Conservation (phyloP, 1,140 invertebrate genomes). For the Maniola jurtina region DNA sequence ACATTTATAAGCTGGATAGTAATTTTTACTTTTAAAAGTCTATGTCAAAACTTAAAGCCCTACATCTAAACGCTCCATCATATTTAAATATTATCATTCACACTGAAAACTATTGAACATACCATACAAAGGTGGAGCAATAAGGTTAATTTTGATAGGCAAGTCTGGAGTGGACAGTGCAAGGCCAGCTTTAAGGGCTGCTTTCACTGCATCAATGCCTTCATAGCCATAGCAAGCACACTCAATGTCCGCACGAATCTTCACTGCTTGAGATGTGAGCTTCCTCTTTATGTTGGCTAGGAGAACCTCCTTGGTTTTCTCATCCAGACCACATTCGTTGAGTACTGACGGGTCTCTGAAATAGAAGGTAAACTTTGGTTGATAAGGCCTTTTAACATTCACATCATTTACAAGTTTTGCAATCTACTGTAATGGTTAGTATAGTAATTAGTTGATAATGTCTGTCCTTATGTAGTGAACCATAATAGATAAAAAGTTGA, state of each 20-base stretch:
- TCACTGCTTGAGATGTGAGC: conserved; percentile 98
- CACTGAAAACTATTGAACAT: no score
- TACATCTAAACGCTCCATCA: no score
- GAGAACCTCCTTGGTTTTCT: conserved; percentile 94
- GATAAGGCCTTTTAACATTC: background rate
- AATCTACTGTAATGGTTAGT: no score
- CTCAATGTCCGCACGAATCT: conserved; percentile 98
- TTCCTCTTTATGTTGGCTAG: conserved; percentile 97
- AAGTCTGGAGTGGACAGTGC: conserved; percentile 94
- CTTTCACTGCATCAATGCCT: conserved; percentile 99
- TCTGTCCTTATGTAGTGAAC: no score
- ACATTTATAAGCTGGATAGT: no score
- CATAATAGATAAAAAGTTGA: no score
- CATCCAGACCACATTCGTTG: conserved; percentile 97
- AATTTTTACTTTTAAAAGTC: no score
- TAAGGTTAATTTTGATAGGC: conserved; percentile 99
- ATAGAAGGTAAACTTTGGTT: conserved; percentile 21
- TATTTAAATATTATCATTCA: no score
- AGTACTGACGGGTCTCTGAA: conserved; percentile 94
- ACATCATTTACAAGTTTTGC: no score
- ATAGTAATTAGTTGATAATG: no score
- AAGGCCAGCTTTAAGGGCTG: conserved; percentile 95
- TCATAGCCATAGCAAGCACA: conserved; percentile 99
- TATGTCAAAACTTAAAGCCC: no score
- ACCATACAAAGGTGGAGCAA: conserved; percentile 98